These are phyloP conservation scores for Polymixis flavicincta DNA, from an alignment of 2,888 invertebrate genomes.

Conservation along the genomic window DNA sequence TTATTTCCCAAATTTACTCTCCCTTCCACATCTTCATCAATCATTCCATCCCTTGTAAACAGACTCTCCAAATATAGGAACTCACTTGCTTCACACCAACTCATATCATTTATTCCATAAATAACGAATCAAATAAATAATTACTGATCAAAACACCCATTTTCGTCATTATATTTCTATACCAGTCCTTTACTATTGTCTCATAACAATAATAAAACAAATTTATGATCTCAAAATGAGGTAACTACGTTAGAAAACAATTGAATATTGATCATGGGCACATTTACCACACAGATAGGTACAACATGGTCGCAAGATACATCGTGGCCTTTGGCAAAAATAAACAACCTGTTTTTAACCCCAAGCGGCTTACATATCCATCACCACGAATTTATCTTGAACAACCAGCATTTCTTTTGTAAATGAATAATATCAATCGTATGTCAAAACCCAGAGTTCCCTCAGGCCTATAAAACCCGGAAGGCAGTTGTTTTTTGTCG, in stretches of 20 bases:
- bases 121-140: background rate
- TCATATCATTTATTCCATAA: no score
- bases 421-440: slow-evolving; percentile 35
- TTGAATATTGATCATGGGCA: background rate
- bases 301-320: background rate
- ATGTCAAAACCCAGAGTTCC: background rate
- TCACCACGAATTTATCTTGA: slow-evolving; percentile 17
- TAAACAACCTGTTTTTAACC: background rate
- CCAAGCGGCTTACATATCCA: slow-evolving; percentile 5
- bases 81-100: no score
- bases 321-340: background rate
- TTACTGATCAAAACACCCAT: background rate
- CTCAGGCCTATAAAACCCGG: background rate
- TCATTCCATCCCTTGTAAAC: no score
- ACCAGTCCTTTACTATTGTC: background rate
- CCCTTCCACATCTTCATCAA: no score
- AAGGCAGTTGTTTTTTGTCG: slow-evolving; percentile 3
- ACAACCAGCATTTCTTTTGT: slow-evolving; percentile 15
- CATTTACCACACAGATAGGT: background rate
- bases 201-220: background rate
- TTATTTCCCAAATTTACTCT: no score
- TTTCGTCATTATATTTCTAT: background rate
- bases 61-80: no score
- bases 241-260: background rate
- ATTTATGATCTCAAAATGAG: background rate